These are phyloP conservation scores for Hesperia comma DNA, from an alignment of 2,888 invertebrate species.

Conservation along the genomic window DNA sequence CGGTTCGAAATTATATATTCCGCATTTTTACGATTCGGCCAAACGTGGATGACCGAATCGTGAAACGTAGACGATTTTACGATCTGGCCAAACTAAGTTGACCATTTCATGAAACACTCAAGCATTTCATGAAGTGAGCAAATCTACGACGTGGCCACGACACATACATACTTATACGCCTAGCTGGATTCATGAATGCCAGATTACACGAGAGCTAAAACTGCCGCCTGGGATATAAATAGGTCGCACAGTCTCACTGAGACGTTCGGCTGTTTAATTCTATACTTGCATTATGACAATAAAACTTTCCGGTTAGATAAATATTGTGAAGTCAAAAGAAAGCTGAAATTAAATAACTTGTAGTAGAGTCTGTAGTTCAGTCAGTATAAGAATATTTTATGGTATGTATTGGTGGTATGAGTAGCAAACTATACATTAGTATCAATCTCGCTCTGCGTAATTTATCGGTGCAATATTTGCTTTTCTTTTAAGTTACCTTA, in stretches of 20 bases:
- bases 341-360: background rate
- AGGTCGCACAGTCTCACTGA: background rate
- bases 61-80: no score
- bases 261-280: slow-evolving; percentile 2
- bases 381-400: background rate
- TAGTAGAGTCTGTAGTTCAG: no score
- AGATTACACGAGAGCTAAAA: slow-evolving; percentile 23
- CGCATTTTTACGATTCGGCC: no score
- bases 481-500: background rate
- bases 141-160: no score
- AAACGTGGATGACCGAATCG: no score
- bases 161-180: no score
- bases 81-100: no score
- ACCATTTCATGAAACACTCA: no score
- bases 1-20: no score
- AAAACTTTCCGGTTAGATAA: background rate
- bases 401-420: background rate
- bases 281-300: background rate
- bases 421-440: background rate
- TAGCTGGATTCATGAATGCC: background rate
- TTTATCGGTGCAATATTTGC: background rate
- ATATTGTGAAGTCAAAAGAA: background rate
- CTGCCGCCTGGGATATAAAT: slow-evolving; percentile 19
- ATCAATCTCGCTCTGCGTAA: background rate
- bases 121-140: no score